Base-by-base conservation (phyloP, 2,113 vertebrate species). In the Seriola rivoliana region DNA sequence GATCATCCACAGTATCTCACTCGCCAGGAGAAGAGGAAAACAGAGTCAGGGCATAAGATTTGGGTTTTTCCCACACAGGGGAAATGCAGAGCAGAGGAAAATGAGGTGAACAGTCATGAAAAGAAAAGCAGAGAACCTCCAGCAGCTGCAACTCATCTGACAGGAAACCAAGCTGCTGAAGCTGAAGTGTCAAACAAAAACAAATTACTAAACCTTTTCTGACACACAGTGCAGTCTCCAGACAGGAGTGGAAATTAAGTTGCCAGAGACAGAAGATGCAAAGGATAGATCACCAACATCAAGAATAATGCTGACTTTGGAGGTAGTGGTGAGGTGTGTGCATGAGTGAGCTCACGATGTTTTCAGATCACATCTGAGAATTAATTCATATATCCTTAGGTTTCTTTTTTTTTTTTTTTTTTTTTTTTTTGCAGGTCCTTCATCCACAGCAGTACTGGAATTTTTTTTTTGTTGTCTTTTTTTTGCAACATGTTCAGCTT, bases 191-290 rank as follows among this genome's bases (percentile, higher is more conserved):
- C 87, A 91, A 86, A 85, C 59, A 77, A 81, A 79, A 91, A 85
- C 78, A 91, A 89, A 85, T 73, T 67, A 73, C 84, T 60, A 66
- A 88, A 81, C 60, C 83, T 76, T 77, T 75, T 42, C 46, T 74
- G 89, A 90, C 89, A 86, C 72, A 8, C 52, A 1, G 59, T 4
- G 0, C 40, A 12, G 46, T 63, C 83, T 81, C 62, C 9, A 21
- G 69, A 88, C 75, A 84, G 71, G 74, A 78, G 84, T 78, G 79
- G 83, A 84, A 90, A 90, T 89, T 36, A 88, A 89, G 82, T 85
- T 74, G 76, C 76, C 60, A 67, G 67, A 69, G 64, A 80, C 52
- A 38, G 58, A 67, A 52, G 48, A 68, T 25, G 42, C 75, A 81
- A 62, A 65, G 65, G 66, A 83, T 50, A 62, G 73, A 89, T 87